Evolutionary conservation across 2,888 invertebrate species (phyloP), one percentile per base, ranked within the genome.

Genomic region (Melanostoma mellinum): DNA sequence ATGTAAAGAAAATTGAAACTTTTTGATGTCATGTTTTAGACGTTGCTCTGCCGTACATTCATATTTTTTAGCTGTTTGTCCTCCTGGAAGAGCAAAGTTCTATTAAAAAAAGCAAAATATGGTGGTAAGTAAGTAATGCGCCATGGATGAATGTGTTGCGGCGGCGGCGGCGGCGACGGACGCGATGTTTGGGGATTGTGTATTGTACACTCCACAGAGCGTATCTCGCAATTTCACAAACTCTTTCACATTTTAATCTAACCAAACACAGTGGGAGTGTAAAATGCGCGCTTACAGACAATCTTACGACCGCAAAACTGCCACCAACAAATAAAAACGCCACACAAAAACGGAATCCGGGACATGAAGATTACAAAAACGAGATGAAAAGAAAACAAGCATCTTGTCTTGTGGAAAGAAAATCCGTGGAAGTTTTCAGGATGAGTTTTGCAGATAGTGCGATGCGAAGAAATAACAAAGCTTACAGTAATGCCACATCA

Each of bases 21-120:
- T 76, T 81, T 81, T 81, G 79, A 71, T 79, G 79, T 79, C 84
- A 71, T 79, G 79, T 79, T 84, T 79, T 78, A 74, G 82, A 84
- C 69, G 63, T 74, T 79, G 74, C 20, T 20, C 20, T 20, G 20
- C 74, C 73, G 78, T 78, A 36, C 67, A 74, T 74, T 71, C 67
- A 78, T 74, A 69, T 72, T 75, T 58, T 75, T 53, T 58, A 46
- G 35, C 55, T 36, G 33, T 48, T 60, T 63, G 33, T 35, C 61
- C 35, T 60, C 42, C 55, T 35, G 44, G 48, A 4, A 48, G 71
- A 38, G 60, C 42, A 44, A 60, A 67, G 48, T 46, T 53, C 67
- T 68, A 55, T 46, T 48, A 48, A 20, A 33, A 40, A 52, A n/a
- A 50, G 33, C n/a, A 61, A 60, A 38, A n/a, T 8, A 52, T 42